Conservation (phyloP, 35 echinoderm and acorn worm species). For the Ophioderma brevispina region DNA sequence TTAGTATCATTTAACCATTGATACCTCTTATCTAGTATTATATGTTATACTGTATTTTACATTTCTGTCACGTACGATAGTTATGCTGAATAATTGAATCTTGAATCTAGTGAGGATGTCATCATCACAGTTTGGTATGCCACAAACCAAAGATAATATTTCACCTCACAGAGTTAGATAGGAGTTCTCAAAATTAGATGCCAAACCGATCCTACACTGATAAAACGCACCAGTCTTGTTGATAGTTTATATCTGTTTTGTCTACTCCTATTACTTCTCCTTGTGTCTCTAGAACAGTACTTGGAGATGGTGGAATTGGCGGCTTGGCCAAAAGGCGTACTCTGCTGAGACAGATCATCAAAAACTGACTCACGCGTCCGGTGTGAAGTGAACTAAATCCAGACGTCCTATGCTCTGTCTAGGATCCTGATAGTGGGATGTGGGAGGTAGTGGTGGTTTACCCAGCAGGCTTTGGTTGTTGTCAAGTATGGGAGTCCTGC, state of each 20-base stretch:
- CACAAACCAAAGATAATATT: no score
- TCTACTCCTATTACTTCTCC: constrained; percentile 66
- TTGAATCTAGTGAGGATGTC: no score
- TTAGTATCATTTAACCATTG: no score
- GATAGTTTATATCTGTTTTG: constrained; percentile 78
- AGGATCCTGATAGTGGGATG: not conserved
- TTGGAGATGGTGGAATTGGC: constrained; percentile 74
- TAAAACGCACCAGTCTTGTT: constrained; percentile 95
- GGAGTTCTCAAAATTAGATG: no score
- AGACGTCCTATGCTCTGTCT: not conserved
- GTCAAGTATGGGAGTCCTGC: constrained; percentile 45
- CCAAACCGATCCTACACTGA: no score
- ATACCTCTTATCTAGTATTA: no score
- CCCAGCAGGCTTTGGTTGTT: not conserved
- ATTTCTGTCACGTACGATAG: no score
- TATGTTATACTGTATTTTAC: no score
- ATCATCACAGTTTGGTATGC: no score
- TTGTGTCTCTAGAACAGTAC: constrained; percentile 51
- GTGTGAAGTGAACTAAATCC: not conserved
- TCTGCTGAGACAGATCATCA: not conserved
- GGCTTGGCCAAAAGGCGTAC: constrained; percentile 66
- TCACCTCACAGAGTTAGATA: no score
- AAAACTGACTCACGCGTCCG: not conserved
- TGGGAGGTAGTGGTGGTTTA: constrained; percentile 80
- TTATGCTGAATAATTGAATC: no score